phyloP scores from a whole-genome alignment of 2,113 vertebrate species.

The Progne subis region DNA sequence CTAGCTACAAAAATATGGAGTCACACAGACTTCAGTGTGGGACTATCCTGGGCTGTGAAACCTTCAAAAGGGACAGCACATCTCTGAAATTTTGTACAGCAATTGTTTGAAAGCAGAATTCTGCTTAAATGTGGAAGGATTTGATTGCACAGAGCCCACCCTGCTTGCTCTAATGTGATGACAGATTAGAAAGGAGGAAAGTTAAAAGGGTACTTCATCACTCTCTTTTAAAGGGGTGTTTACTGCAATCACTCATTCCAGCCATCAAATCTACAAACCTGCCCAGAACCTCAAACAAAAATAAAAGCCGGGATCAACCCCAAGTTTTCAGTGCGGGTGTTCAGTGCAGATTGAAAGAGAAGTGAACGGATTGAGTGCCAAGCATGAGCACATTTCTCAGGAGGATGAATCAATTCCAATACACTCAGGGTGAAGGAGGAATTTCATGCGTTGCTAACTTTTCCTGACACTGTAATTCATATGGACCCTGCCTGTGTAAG shows the following conservation, averaged over 20 bases:
- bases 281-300: not conserved
- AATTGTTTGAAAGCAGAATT: not conserved
- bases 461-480: conserved; percentile 26
- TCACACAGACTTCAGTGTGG: not conserved
- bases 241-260: not conserved
- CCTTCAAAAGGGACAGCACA: not conserved
- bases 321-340: not conserved
- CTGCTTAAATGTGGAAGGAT: not conserved
- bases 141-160: not conserved
- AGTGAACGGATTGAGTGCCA: not conserved
- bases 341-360: not conserved
- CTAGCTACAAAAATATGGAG: not conserved
- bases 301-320: not conserved
- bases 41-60: not conserved
- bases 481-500: not conserved
- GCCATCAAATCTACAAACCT: not conserved
- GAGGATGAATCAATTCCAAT: conserved; percentile 28
- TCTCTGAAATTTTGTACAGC: not conserved
- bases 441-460: conserved; percentile 46
- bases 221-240: not conserved
- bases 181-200: not conserved
- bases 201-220: not conserved
- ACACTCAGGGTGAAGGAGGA: not conserved
- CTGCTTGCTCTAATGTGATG: not conserved
- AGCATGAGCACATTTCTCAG: not conserved